phyloP scores from a whole-genome alignment of 2,113 vertebrate genomes.

The Solea solea region DNA sequence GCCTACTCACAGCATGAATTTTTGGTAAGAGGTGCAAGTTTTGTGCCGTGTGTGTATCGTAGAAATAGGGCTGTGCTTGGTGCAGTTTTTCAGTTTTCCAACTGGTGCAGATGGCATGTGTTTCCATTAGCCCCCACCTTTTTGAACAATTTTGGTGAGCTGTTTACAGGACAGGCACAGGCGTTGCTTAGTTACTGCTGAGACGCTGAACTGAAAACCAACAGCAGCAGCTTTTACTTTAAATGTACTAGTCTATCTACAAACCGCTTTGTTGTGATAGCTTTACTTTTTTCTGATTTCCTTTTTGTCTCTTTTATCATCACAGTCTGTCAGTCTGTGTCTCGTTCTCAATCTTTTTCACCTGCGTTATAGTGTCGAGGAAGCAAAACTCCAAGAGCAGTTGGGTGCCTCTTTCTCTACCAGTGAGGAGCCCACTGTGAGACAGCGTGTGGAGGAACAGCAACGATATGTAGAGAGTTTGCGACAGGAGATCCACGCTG shows the following conservation, averaged over 20 bases:
- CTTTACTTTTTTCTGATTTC: background rate
- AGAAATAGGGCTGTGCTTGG: conserved; percentile 38
- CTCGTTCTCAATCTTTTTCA: conserved; percentile 12
- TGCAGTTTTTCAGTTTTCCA: conserved; percentile 17
- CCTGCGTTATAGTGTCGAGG: conserved; percentile 47
- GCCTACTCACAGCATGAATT: conserved; percentile 25
- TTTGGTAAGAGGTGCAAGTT: conserved; percentile 31
- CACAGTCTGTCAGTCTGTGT: background rate
- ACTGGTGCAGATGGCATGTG: conserved; percentile 8
- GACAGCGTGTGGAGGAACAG: conserved; percentile 77
- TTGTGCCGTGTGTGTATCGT: conserved; percentile 18
- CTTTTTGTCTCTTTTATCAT: background rate
- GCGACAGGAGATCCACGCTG: conserved; percentile 85
- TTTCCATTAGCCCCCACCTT: conserved; percentile 43
- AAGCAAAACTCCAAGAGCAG: conserved; percentile 44
- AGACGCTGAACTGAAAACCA: conserved; percentile 38
- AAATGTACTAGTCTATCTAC: conserved; percentile 4
- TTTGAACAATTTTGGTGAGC: conserved; percentile 47
- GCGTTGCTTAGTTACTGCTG: conserved; percentile 74
- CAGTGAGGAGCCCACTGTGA: conserved; percentile 70
- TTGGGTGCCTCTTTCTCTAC: conserved; percentile 49
- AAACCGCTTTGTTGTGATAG: conserved; percentile 8
- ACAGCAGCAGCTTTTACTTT: conserved; percentile 35
- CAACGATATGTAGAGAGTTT: conserved; percentile 84
- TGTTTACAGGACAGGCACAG: conserved; percentile 56